Evolutionary conservation across 2,888 invertebrate species (phyloP).

Genomic region (Resseliella maxima): DNA sequence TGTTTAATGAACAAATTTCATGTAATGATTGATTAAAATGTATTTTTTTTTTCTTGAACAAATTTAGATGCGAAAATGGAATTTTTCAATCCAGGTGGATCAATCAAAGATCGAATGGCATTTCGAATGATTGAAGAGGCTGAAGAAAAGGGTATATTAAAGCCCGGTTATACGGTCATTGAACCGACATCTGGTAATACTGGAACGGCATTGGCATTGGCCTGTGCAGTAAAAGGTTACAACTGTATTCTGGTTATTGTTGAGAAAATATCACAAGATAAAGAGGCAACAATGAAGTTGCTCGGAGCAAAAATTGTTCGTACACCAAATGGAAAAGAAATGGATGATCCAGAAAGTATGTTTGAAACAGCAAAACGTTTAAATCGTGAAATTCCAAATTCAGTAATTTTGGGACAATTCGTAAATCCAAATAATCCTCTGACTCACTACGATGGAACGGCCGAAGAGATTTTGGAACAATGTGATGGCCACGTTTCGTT

Average conservation of each 20-base stretch:
- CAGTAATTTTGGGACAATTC: constrained; percentile 96
- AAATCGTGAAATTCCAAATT: constrained; percentile 86
- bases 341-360: constrained; percentile 88
- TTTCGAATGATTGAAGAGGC: constrained; percentile 95
- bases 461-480: constrained; percentile 89
- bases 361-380: constrained; percentile 88
- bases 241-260: constrained; percentile 98
- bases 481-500: constrained; percentile 75
- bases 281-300: constrained; percentile 87
- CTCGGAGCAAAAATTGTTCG: constrained; percentile 96
- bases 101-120: constrained; percentile 94
- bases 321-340: constrained; percentile 93
- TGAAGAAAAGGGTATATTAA: constrained; percentile 84
- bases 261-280: constrained; percentile 99
- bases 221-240: constrained; percentile 90
- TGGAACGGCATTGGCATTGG: constrained; percentile 95
- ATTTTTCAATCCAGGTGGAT: constrained; percentile 96
- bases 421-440: constrained; percentile 90
- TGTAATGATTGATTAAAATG: neutral
- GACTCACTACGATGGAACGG: constrained; percentile 97
- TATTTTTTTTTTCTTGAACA: no score
- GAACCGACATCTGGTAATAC: constrained; percentile 91
- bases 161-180: constrained; percentile 91
- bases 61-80: constrained; percentile 99
- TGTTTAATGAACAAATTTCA: neutral